phyloP scores from a whole-genome alignment of 2,113 vertebrate species.

The human (Homo sapiens) region DNA sequence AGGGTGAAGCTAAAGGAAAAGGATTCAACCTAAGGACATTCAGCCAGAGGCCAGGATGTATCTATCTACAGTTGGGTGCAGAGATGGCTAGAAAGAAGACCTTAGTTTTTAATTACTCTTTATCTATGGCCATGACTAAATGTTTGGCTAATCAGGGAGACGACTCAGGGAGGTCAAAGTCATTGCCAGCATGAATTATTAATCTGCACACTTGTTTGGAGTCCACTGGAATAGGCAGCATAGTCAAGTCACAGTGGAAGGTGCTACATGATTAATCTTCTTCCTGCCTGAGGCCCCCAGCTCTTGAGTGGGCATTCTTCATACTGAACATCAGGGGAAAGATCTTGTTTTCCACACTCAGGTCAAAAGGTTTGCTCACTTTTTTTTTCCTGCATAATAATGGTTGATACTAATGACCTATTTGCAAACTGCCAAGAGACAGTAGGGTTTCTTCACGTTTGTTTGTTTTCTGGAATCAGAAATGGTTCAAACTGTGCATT shows the following conservation, averaged over 20 bases:
- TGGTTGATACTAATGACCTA: background rate
- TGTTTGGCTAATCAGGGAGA: background rate
- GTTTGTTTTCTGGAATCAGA: conserved; percentile 29
- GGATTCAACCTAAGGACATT: background rate
- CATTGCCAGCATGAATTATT: background rate
- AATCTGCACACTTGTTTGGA: background rate
- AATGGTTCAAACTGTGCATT: background rate
- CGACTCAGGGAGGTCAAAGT: background rate
- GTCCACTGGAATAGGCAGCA: background rate
- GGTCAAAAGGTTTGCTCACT: background rate
- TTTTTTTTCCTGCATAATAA: background rate
- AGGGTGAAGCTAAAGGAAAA: background rate
- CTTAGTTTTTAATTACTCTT: background rate
- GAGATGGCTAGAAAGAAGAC: background rate
- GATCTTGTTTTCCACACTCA: background rate
- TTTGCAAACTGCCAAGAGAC: background rate
- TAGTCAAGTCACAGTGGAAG: background rate
- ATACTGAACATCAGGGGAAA: background rate
- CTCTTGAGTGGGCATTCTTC: background rate
- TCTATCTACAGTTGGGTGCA: background rate
- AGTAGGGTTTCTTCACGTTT: background rate
- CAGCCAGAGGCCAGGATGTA: background rate
- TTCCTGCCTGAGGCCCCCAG: background rate
- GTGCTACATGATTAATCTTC: conserved; percentile 8
- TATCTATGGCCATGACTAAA: background rate